Conservation (phyloP, 2,113 vertebrate species). For the Arizona elegans region DNA sequence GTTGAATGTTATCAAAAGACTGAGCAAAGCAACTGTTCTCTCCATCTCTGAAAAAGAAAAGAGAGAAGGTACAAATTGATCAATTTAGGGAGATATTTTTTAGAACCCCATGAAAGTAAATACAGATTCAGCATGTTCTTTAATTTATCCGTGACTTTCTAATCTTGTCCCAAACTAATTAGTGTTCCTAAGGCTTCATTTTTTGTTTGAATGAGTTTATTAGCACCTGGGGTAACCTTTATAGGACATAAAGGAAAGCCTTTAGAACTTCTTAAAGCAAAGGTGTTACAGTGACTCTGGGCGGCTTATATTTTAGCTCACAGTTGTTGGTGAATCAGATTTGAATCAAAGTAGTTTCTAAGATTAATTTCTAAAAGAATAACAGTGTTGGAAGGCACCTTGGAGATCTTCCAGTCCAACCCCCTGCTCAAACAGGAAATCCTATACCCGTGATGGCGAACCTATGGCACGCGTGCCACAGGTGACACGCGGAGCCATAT, state of each 20-base stretch:
- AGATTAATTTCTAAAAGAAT: neutral
- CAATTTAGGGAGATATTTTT: neutral
- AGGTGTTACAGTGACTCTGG: neutral
- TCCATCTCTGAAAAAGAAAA: conserved; percentile 5
- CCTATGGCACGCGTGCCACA: too few relatives aligned
- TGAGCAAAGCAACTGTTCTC: neutral
- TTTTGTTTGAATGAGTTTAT: neutral
- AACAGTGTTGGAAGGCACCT: neutral
- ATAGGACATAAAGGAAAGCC: neutral
- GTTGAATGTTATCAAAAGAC: neutral
- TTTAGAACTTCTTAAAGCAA: neutral
- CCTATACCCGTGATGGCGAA: neutral
- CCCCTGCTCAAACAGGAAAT: neutral
- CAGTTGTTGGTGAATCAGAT: neutral
- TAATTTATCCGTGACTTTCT: neutral
- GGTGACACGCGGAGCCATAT: too few relatives aligned
- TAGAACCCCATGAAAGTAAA: neutral
- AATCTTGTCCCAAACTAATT: neutral
- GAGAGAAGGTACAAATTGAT: neutral
- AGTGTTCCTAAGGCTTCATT: neutral
- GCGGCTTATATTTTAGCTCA: neutral
- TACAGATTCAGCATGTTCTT: neutral
- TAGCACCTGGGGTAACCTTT: neutral
- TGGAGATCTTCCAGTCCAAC: neutral
- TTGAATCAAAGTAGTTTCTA: neutral